phyloP scores from a whole-genome alignment of 2,797 vertebrate species.

The Eremophila alpestris region DNA sequence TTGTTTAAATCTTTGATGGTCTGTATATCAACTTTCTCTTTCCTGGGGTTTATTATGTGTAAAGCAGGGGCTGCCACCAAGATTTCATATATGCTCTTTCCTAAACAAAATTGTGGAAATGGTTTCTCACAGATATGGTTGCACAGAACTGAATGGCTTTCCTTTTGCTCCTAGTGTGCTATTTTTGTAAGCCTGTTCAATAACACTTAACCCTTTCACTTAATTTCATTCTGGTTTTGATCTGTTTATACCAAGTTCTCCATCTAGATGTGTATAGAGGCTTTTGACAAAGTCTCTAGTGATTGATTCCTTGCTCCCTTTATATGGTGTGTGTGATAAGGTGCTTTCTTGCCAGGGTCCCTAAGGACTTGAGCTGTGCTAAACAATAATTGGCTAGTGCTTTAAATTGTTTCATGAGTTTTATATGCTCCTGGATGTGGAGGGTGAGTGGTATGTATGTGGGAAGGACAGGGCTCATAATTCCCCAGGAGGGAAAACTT shows the following conservation, averaged over 20 bases:
- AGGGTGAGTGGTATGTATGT: not conserved
- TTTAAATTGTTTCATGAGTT: not conserved
- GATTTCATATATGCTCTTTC: not conserved
- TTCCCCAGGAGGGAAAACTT: rapidly evolving
- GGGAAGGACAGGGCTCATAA: not conserved
- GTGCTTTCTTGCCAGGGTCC: not conserved
- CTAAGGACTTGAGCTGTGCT: not conserved
- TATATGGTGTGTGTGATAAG: not conserved
- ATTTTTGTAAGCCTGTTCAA: not conserved
- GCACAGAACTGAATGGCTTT: not conserved
- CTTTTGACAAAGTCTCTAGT: not conserved
- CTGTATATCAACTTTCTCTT: not conserved
- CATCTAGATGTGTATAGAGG: not conserved
- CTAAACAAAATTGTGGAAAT: not conserved
- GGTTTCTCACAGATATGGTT: not conserved
- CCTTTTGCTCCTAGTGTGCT: not conserved
- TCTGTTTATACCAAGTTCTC: not conserved
- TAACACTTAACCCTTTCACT: not conserved
- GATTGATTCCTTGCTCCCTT: not conserved
- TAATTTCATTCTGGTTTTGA: not conserved
- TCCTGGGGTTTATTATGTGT: not conserved
- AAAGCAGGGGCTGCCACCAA: not conserved
- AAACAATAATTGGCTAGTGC: not conserved
- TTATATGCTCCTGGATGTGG: not conserved
- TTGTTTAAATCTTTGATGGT: not conserved